A percentile compares a stretch with the other conserved stretches of the same genome.
These are phyloP conservation scores for Cuculus canorus DNA, from an alignment of 2,797 vertebrate species.

Conservation along the genomic window DNA sequence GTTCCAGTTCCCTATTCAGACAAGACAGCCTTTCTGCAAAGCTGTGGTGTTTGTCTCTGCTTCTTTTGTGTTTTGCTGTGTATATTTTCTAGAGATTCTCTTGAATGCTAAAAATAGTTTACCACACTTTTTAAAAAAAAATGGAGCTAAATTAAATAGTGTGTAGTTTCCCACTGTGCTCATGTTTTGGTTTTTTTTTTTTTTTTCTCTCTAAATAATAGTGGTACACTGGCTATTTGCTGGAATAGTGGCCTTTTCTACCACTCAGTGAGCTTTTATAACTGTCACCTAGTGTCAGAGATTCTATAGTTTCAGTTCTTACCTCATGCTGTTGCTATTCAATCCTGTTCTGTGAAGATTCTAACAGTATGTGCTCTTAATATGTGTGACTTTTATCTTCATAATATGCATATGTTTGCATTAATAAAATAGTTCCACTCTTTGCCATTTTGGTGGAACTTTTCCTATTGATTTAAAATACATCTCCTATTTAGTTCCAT, in stretches of 20 bases:
- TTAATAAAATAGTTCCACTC: background rate
- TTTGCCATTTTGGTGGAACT: background rate
- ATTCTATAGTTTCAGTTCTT: background rate
- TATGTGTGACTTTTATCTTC: background rate
- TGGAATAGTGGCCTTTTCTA: background rate
- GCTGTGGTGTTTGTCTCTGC: background rate
- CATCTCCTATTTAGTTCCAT: background rate
- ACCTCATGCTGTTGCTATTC: background rate
- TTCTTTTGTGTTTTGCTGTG: background rate
- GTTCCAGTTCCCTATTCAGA: background rate
- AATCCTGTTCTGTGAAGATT: background rate
- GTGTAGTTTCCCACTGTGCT: background rate
- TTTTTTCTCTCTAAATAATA: background rate
- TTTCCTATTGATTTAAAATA: background rate
- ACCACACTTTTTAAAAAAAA: background rate
- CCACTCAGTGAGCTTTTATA: background rate
- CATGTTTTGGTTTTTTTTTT: too few species aligned
- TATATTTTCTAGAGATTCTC: background rate
- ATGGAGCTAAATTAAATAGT: background rate
- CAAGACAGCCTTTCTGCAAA: background rate
- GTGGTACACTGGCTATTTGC: background rate
- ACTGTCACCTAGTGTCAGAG: background rate
- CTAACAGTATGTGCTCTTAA: background rate
- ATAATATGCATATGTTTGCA: background rate
- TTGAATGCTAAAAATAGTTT: background rate